These are phyloP conservation scores for Brenthis ino DNA, from an alignment of 2,888 invertebrate genomes.

Conservation along the genomic window DNA sequence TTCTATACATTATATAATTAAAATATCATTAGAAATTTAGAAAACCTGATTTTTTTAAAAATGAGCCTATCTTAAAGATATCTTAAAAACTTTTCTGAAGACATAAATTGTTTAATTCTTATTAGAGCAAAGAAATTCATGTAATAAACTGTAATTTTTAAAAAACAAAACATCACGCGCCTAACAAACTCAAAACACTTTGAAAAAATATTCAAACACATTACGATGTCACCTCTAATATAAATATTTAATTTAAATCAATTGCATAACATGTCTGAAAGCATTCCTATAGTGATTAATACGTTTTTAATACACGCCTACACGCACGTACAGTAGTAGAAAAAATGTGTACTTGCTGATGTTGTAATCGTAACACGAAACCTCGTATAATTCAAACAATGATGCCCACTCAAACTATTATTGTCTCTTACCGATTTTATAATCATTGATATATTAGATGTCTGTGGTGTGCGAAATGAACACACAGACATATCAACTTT, in stretches of 20 bases:
- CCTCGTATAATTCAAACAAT: conserved; percentile 57
- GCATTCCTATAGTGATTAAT: conserved; percentile 55
- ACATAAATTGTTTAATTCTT: too few relatives aligned
- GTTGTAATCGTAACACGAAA: conserved; percentile 56
- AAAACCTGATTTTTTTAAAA: too few relatives aligned
- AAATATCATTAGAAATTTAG: not conserved
- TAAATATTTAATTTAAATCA: conserved; percentile 31
- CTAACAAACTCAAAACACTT: not conserved
- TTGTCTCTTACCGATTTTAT: conserved; percentile 45
- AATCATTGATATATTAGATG: conserved; percentile 21
- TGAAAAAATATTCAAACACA: not conserved
- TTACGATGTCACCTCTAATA: conserved; percentile 25
- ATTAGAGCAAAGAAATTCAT: too few relatives aligned
- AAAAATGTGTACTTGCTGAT: conserved; percentile 67
- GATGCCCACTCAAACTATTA: conserved; percentile 62
- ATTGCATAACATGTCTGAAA: conserved; percentile 35
- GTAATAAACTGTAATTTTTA: too few relatives aligned
- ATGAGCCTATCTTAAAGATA: too few relatives aligned
- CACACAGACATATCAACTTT: not conserved
- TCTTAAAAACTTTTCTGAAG: too few relatives aligned
- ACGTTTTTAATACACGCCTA: conserved; percentile 56
- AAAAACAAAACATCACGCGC: too few relatives aligned
- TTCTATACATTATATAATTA: not conserved
- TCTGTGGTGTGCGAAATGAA: conserved; percentile 53
- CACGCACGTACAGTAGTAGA: conserved; percentile 48